A percentile compares a stretch with the other conserved stretches of the same genome.
These are phyloP conservation scores for Colinus virginianus DNA, from an alignment of 2,113 vertebrate genomes.

Conservation along the genomic window DNA sequence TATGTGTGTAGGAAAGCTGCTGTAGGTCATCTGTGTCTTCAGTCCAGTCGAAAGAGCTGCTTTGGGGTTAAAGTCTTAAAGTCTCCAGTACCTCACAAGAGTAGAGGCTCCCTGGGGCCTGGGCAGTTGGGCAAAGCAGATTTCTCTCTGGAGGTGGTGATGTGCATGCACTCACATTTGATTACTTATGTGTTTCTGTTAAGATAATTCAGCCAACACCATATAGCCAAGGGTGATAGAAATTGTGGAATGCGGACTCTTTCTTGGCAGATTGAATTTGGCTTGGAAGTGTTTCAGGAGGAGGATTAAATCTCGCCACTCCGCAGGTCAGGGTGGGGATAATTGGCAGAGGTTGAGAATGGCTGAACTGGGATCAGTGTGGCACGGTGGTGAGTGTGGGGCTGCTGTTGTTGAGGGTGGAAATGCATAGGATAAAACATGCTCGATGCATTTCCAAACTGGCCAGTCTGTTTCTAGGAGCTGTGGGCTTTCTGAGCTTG, in stretches of 20 bases:
- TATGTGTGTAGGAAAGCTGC: background rate
- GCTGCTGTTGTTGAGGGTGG: background rate
- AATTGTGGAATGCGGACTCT: constrained; percentile 51
- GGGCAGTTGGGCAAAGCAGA: background rate
- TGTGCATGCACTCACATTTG: background rate
- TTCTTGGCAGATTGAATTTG: constrained; percentile 50
- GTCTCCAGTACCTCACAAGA: background rate
- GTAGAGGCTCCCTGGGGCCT: background rate
- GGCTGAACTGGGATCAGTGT: background rate
- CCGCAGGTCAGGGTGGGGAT: background rate
- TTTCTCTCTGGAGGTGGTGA: background rate
- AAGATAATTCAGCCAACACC: constrained; percentile 35
- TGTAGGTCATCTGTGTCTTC: background rate
- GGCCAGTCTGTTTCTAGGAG: background rate
- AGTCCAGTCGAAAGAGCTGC: background rate
- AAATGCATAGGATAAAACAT: background rate
- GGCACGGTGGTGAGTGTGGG: background rate
- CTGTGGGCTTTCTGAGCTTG: background rate
- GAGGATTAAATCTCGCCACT: constrained; percentile 29
- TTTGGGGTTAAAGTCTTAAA: background rate
- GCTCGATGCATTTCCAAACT: background rate
- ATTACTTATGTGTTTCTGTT: background rate
- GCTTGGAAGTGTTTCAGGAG: constrained; percentile 53
- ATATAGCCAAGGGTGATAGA: constrained; percentile 39
- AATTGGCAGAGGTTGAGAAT: background rate